phyloP scores from a whole-genome alignment of 2,113 vertebrate species.

The Hemibagrus wyckioides region DNA sequence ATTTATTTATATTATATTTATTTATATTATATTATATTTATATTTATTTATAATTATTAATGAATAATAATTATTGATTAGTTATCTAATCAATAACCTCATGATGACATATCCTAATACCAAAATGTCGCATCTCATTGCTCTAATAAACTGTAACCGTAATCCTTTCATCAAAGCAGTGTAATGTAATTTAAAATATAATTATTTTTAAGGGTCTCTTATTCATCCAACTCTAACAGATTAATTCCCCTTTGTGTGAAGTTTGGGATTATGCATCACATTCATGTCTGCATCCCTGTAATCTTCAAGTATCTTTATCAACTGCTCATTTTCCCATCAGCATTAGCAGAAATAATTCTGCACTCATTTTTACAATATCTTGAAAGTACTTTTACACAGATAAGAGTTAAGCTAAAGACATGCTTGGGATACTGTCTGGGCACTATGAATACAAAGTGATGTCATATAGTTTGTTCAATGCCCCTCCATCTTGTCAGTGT shows the following conservation, averaged over 20 bases:
- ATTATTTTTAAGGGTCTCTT: neutral
- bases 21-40: too few relatives aligned
- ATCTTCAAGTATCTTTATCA: neutral
- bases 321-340: neutral
- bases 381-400: neutral
- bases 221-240: neutral
- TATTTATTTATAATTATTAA: too few relatives aligned
- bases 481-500: neutral
- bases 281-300: neutral
- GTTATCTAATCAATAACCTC: constrained; percentile 37
- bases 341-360: neutral
- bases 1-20: too few relatives aligned
- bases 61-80: too few relatives aligned
- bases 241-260: neutral
- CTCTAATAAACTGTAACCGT: constrained; percentile 32
- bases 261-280: neutral
- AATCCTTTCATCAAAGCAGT: constrained; percentile 3
- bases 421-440: neutral
- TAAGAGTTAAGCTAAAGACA: neutral
- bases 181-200: neutral
- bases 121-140: constrained; percentile 29
- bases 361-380: neutral
- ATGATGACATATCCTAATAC: constrained; percentile 35
- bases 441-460: neutral
- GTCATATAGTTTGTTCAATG: neutral